phyloP scores from a whole-genome alignment of 2,797 vertebrate genomes.

The Lacerta viridis region DNA sequence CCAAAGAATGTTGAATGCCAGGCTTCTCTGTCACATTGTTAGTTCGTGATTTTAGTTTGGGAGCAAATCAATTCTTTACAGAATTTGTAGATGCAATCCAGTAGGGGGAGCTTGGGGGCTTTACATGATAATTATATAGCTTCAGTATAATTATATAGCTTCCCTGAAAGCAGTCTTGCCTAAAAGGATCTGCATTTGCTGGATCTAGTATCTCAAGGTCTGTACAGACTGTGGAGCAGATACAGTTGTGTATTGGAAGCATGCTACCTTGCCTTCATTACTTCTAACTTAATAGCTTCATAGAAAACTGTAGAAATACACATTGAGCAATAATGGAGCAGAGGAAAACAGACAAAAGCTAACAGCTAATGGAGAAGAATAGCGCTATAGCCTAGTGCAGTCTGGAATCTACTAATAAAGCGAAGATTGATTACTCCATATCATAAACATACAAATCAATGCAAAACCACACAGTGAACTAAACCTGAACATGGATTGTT shows the following conservation, averaged over 20 bases:
- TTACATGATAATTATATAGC: slow-evolving; percentile 36
- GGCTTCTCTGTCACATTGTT: not conserved
- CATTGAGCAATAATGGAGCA: not conserved
- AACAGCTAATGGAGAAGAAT: slow-evolving; percentile 36
- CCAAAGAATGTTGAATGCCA: slow-evolving; percentile 12
- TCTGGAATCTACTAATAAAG: not conserved
- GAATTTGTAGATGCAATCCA: slow-evolving; percentile 61
- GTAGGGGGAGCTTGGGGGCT: slow-evolving; percentile 73
- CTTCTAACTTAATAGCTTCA: slow-evolving; percentile 11
- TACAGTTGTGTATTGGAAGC: slow-evolving; percentile 6
- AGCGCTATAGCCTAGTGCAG: not conserved
- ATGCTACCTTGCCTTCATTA: slow-evolving; percentile 45
- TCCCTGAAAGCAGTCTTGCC: slow-evolving; percentile 25
- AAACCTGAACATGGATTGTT: not conserved
- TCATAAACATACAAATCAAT: not conserved
- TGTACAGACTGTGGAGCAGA: slow-evolving; percentile 7
- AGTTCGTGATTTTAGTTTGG: not conserved
- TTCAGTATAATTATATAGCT: not conserved
- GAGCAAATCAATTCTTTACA: not conserved
- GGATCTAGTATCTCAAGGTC: not conserved
- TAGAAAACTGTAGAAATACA: slow-evolving; percentile 15
- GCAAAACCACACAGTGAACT: not conserved
- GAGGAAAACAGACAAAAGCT: slow-evolving; percentile 47
- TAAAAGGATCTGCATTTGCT: slow-evolving; percentile 50
- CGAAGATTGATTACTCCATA: not conserved